These are phyloP conservation scores for rabbit (Oryctolagus cuniculus) DNA, from an alignment of 2,113 vertebrate genomes.

Conservation along the genomic window mOryCun1.1 NC_091435.1:141869001-141869500, in stretches of 20 bases:
- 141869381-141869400: not conserved
- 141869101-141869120: not conserved
- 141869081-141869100: not conserved
- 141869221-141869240: slow-evolving; percentile 67
- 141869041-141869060: not conserved
- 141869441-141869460: not conserved
- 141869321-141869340: slow-evolving; percentile 66
- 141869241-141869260: slow-evolving; percentile 70
- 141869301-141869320: slow-evolving; percentile 60
- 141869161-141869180: slow-evolving; percentile 53
- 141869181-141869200: slow-evolving; percentile 53
- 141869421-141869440: not conserved
- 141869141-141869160: slow-evolving; percentile 72
- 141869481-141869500: not conserved
- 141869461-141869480: slow-evolving; percentile 8
- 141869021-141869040: not conserved
- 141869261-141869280: slow-evolving; percentile 68
- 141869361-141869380: slow-evolving; percentile 43
- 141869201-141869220: not conserved
- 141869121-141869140: too few species aligned
- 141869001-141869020: not conserved
- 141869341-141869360: not conserved
- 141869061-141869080: not conserved
- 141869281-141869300: slow-evolving; percentile 66
- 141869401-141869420: slow-evolving; percentile 12